Evolutionary conservation across 2,888 invertebrate species (phyloP).

Genomic region (Halictus quadricinctus): DNA sequence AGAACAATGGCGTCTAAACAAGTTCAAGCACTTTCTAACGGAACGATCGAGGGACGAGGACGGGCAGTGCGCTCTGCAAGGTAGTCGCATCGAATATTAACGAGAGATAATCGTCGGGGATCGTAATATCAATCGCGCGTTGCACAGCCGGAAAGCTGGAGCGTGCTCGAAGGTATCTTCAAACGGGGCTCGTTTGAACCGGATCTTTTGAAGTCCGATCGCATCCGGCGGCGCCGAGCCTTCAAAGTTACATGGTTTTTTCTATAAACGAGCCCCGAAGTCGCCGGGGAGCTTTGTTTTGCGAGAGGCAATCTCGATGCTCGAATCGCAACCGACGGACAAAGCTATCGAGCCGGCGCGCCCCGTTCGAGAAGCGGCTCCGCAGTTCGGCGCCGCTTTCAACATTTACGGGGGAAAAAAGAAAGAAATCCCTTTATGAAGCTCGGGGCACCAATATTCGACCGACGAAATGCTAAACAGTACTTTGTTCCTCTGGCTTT

Average conservation of each 20-base stretch:
- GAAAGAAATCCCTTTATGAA: neutral
- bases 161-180: neutral
- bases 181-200: neutral
- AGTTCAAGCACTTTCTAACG: neutral
- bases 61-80: neutral
- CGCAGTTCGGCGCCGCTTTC: neutral
- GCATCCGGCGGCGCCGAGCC: neutral
- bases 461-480: constrained; percentile 3
- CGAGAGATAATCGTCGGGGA: neutral
- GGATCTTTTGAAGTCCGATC: neutral
- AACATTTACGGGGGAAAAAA: neutral
- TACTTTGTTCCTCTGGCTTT: too few relatives aligned
- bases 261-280: neutral
- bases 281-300: neutral
- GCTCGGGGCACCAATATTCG: neutral
- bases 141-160: neutral
- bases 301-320: constrained; percentile 1
- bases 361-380: neutral
- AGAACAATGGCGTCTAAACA: neutral
- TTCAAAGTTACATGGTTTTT: neutral
- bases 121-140: neutral
- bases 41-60: neutral
- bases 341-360: neutral
- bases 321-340: neutral
- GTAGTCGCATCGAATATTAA: neutral